These are phyloP conservation scores for Dendrolimus kikuchii DNA, from an alignment of 1,140 invertebrate species.

Conservation along the genomic window DNA sequence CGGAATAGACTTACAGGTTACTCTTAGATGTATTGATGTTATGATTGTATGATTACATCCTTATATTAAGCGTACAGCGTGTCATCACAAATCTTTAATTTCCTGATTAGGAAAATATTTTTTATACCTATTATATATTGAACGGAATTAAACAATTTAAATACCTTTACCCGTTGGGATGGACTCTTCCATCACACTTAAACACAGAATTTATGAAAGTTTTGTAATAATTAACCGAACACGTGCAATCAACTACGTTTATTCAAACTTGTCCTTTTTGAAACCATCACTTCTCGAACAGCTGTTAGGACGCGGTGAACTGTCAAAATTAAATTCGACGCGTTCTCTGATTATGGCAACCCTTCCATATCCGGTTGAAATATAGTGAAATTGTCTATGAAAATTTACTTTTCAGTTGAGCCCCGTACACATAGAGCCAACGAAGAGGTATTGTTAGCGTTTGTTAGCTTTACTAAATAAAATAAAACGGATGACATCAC, in stretches of 20 bases:
- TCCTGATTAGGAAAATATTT: too few relatives aligned
- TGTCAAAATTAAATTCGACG: constrained; percentile 55
- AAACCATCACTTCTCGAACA: constrained; percentile 43
- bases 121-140: too few relatives aligned
- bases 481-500: too few relatives aligned
- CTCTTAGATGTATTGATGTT: too few relatives aligned
- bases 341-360: constrained; percentile 28
- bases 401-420: not conserved
- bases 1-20: too few relatives aligned
- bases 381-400: not conserved
- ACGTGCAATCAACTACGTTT: constrained; percentile 39
- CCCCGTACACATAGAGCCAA: not conserved
- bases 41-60: too few relatives aligned
- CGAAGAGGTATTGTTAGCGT: too few relatives aligned
- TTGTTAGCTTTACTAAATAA: too few relatives aligned
- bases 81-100: too few relatives aligned
- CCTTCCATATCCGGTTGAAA: constrained; percentile 12
- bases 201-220: not conserved
- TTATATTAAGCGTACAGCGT: too few relatives aligned
- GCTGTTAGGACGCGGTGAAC: constrained; percentile 61
- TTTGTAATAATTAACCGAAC: constrained; percentile 14
- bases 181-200: constrained; percentile 38
- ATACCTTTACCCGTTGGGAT: too few relatives aligned
- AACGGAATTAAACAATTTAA: too few relatives aligned
- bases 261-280: constrained; percentile 41